Conservation (phyloP, 2,888 invertebrate genomes). For the Atherix ibis region DNA sequence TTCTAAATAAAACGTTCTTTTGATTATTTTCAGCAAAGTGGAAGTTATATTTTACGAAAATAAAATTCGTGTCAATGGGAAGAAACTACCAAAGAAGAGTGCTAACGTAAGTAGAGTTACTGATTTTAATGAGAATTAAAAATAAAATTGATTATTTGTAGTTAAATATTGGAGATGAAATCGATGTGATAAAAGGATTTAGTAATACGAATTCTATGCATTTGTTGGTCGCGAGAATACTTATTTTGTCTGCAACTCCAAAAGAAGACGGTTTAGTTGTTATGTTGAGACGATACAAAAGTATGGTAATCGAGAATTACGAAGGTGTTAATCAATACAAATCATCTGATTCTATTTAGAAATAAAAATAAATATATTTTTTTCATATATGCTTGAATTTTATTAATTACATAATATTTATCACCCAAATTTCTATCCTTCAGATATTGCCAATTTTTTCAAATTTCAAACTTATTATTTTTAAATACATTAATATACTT, state of each 20-base stretch:
- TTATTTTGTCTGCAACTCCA: conserved; percentile 41
- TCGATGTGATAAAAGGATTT: conserved; percentile 56
- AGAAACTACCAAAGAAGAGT: conserved; percentile 58
- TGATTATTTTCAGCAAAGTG: conserved; percentile 44
- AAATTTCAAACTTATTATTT: too few species aligned
- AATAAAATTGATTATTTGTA: conserved; percentile 24
- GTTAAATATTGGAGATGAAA: conserved; percentile 54
- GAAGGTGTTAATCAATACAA: too few species aligned
- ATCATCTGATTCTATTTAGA: too few species aligned
- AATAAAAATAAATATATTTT: too few species aligned
- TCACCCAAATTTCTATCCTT: too few species aligned
- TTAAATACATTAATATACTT: too few species aligned
- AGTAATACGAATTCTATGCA: conserved; percentile 52
- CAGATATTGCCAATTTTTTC: too few species aligned
- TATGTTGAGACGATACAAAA: conserved; percentile 50
- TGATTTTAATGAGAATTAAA: conserved; percentile 1
- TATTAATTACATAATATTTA: too few species aligned
- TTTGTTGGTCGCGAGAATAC: conserved; percentile 50
- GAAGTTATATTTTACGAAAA: conserved; percentile 67
- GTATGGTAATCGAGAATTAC: conserved; percentile 59
- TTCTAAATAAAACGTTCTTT: neutral
- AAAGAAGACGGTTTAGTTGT: conserved; percentile 39
- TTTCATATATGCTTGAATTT: too few species aligned
- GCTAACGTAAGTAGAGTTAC: conserved; percentile 36
- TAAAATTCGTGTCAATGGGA: conserved; percentile 63